Percentiles rank a stretch among this genome's conserved stretches.
phyloP scores from a whole-genome alignment of 2,113 vertebrate genomes.

The Corythaixoides concolor region DNA sequence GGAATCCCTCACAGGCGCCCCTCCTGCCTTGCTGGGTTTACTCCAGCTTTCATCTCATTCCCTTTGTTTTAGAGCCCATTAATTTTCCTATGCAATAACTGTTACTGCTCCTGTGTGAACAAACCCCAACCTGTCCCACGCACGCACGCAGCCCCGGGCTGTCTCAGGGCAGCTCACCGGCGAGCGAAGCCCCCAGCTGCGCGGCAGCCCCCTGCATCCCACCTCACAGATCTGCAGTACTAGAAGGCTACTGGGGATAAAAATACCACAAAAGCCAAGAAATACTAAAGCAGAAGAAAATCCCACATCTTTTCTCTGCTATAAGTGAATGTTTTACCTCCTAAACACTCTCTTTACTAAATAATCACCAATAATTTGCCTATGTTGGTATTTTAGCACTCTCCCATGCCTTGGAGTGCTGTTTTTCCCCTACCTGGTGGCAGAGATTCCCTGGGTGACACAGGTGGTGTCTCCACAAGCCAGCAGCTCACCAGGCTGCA shows the following conservation, averaged over 20 bases:
- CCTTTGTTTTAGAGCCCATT: background rate
- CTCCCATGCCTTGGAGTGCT: background rate
- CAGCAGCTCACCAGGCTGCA: background rate
- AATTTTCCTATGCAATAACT: background rate
- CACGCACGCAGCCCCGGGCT: background rate
- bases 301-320: background rate
- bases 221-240: background rate
- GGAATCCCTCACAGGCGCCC: rapidly evolving
- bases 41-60: background rate
- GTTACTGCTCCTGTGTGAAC: background rate
- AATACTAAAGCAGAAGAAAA: background rate
- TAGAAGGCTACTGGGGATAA: background rate
- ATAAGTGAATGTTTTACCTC: background rate
- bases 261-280: background rate
- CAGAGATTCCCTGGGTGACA: background rate
- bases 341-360: background rate
- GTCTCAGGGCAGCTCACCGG: background rate
- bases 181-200: rapidly evolving
- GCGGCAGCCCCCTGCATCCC: rapidly evolving
- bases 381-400: background rate
- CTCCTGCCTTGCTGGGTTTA: background rate
- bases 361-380: constrained; percentile 6
- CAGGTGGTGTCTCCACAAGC: background rate
- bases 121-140: rapidly evolving
- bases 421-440: background rate